Conservation (phyloP, 2,888 invertebrate species). For the Euphydryas editha region DNA sequence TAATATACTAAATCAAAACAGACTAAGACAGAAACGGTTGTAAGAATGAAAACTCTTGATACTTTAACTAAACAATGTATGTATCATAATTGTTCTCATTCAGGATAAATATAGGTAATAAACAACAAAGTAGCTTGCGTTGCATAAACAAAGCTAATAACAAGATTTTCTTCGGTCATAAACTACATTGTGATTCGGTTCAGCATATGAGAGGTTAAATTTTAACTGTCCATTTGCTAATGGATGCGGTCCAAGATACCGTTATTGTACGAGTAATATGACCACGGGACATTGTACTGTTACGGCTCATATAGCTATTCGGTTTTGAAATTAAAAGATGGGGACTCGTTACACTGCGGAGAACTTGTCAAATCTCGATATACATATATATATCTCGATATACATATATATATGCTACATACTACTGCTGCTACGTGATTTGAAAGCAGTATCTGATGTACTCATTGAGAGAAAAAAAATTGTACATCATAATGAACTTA, state of each 20-base stretch:
- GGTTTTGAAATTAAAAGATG: slow-evolving; percentile 6
- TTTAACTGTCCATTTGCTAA: slow-evolving; percentile 54
- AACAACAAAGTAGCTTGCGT: slow-evolving; percentile 24
- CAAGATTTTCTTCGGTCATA: slow-evolving; percentile 34
- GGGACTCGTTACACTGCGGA: background rate
- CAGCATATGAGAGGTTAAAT: slow-evolving; percentile 48
- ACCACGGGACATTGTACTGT: slow-evolving; percentile 30
- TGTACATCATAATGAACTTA: no score
- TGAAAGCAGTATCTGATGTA: no score
- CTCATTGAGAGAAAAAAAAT: no score
- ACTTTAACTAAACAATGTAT: background rate
- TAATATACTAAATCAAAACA: no score
- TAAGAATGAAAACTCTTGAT: background rate
- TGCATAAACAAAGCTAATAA: slow-evolving; percentile 39
- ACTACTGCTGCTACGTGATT: no score
- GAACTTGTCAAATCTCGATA: background rate
- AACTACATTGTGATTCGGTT: slow-evolving; percentile 35
- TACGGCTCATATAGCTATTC: slow-evolving; percentile 35
- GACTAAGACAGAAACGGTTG: no score
- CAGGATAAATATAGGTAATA: slow-evolving; percentile 11
- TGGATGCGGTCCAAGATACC: slow-evolving; percentile 34
- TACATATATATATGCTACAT: no score
- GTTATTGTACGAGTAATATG: slow-evolving; percentile 33
- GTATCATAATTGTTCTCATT: background rate
- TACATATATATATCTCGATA: no score